These are phyloP conservation scores for Nezara viridula DNA, from an alignment of 2,888 invertebrate species.

Conservation along the genomic window DNA sequence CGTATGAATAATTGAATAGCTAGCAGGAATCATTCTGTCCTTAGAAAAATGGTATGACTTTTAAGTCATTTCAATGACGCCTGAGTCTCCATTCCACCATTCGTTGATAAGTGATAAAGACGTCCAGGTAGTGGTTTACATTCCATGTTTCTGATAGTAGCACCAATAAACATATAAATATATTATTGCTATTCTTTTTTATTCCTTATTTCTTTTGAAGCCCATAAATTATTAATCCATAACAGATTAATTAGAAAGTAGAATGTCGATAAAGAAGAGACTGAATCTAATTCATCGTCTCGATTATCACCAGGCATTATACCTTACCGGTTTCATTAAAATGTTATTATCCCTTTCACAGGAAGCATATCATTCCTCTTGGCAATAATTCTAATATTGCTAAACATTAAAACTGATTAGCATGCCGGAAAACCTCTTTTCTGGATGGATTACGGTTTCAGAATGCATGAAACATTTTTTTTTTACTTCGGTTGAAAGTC, in stretches of 20 bases:
- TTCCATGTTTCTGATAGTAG: too few relatives aligned
- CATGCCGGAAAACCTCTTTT: constrained; percentile 1
- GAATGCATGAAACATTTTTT: constrained; percentile 20
- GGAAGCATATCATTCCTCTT: background rate
- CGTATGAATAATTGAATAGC: too few relatives aligned
- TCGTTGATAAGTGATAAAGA: too few relatives aligned
- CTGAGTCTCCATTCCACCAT: too few relatives aligned
- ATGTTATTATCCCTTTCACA: constrained; percentile 33
- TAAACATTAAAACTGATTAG: constrained; percentile 7
- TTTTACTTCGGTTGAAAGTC: background rate
- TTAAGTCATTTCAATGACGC: too few relatives aligned
- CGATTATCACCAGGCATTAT: background rate
- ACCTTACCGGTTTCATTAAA: constrained; percentile 28
- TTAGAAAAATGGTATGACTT: too few relatives aligned
- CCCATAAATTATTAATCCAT: constrained; percentile 1
- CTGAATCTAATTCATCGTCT: background rate
- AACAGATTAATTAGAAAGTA: constrained; percentile 49
- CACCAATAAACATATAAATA: too few relatives aligned
- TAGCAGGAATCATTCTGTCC: too few relatives aligned
- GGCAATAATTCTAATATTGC: constrained; percentile 30
- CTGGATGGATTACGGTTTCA: background rate
- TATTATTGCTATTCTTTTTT: too few relatives aligned
- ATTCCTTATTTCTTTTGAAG: background rate
- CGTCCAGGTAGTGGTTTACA: too few relatives aligned
- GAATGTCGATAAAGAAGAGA: constrained; percentile 10